Evolutionary conservation across 2,888 invertebrate species (phyloP), one percentile per base, ranked within the genome.

Genomic region (Cremastinae sp.): DNA sequence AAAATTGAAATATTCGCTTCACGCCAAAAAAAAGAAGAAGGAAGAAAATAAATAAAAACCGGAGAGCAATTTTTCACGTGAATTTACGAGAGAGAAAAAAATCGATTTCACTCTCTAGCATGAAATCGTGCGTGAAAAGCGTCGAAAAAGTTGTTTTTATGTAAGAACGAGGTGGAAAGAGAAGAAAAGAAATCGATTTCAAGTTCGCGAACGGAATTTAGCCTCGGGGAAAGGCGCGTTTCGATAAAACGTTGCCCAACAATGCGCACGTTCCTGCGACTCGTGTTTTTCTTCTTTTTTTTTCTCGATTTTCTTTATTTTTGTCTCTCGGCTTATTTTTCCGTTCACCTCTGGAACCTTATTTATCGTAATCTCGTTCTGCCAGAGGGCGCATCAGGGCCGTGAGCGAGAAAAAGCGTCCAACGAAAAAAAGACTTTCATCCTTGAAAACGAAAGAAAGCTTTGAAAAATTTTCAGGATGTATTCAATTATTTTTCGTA

Each of bases 141-240:
- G 53, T 47, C 58, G 22, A 62, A 53, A 53, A 43, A 54, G 1
- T n/a, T 2, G 12, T 41, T 9, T 41, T n/a, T 41, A 41, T 41
- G 41, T n/a, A 41, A 41, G 12, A 54, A 36, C 34, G 69, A 28
- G 47, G n/a, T n/a, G n/a, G 14, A 49, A 59, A 64, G 34, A 28
- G 10, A 51, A 62, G 36, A 53, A 73, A 76, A 73, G 73, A 73
- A 73, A 76, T 73, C 73, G 68, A 64, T 73, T 73, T 75, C 38
- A 68, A 68, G 68, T 58, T 75, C 62, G 68, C 51, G 54, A 41
- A 53, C 61, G 41, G 54, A 64, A 43, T 68, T 54, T 49, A 53
- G 59, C 51, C 51, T 58, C 34, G 75, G 68, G 66, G 68, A 76
- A 73, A 76, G 79, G 76, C 80, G 75, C 74, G 80, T 79, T 76